Evolutionary conservation across 2,797 vertebrate species (phyloP).

Genomic region (Zalophus californianus): DNA sequence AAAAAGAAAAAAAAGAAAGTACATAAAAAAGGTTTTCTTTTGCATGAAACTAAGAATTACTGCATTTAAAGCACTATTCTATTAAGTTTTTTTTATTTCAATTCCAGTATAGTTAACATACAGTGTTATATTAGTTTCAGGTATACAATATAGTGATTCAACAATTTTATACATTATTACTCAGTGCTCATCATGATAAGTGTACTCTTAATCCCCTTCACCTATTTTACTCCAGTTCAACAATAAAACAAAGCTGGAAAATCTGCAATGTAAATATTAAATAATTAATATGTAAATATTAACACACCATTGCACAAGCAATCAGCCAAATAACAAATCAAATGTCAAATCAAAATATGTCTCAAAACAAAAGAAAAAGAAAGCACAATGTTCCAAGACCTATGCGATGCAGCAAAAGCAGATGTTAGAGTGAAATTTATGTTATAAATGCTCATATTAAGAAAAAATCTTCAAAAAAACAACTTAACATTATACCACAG

Average conservation of each 20-base stretch:
- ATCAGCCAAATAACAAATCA: neutral
- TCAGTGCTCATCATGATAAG: no score
- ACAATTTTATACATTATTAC: neutral
- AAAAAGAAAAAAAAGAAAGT: neutral
- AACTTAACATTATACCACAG: no score
- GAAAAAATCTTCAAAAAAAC: no score
- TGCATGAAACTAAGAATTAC: conserved; percentile 21
- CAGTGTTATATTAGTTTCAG: neutral
- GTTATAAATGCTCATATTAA: neutral
- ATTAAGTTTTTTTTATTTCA: neutral
- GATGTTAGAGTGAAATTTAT: neutral
- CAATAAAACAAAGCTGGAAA: neutral
- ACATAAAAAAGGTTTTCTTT: neutral
- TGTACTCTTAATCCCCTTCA: no score
- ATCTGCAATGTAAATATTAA: neutral
- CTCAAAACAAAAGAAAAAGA: neutral
- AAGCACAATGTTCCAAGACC: neutral
- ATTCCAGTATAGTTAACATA: neutral
- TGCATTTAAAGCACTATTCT: neutral
- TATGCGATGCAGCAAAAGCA: neutral
- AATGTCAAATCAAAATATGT: neutral
- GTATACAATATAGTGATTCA: neutral
- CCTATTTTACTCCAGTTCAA: neutral
- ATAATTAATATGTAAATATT: neutral
- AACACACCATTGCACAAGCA: neutral